Conservation (phyloP, 2,113 vertebrate genomes). For the Martes martes region DNA sequence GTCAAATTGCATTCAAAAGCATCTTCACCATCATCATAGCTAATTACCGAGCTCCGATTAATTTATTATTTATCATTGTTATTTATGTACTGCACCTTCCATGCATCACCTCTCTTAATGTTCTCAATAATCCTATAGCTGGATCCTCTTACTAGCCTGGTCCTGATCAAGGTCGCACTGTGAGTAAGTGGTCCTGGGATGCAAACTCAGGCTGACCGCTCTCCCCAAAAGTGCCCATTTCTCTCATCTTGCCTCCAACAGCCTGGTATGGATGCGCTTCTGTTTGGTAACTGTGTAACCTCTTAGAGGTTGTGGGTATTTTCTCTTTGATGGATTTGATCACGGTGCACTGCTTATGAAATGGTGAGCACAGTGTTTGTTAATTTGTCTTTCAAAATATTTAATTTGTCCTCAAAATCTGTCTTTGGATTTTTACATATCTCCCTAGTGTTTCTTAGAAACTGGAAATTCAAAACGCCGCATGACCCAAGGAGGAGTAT, state of each 20-base stretch:
- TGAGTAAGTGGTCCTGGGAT: too few relatives aligned
- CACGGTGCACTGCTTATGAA: neutral
- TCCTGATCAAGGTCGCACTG: accelerated
- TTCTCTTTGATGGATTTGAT: neutral
- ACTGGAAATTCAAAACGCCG: neutral
- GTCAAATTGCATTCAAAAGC: neutral
- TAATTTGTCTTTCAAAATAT: neutral
- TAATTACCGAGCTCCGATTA: neutral
- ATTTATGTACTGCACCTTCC: too few relatives aligned
- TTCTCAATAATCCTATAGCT: neutral
- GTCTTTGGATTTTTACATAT: neutral
- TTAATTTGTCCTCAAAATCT: neutral
- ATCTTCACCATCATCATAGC: neutral
- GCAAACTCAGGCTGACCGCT: accelerated
- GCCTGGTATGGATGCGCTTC: accelerated
- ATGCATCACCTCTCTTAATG: too few relatives aligned
- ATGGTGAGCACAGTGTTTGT: neutral
- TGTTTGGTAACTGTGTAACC: neutral
- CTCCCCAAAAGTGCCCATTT: too few relatives aligned
- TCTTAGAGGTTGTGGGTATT: neutral
- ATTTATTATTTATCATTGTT: neutral
- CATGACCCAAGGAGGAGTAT: neutral
- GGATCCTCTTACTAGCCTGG: neutral
- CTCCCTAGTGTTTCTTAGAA: neutral
- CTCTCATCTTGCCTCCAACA: neutral